Base-by-base conservation (phyloP, 2,797 vertebrate genomes). In the Periparus ater region DNA sequence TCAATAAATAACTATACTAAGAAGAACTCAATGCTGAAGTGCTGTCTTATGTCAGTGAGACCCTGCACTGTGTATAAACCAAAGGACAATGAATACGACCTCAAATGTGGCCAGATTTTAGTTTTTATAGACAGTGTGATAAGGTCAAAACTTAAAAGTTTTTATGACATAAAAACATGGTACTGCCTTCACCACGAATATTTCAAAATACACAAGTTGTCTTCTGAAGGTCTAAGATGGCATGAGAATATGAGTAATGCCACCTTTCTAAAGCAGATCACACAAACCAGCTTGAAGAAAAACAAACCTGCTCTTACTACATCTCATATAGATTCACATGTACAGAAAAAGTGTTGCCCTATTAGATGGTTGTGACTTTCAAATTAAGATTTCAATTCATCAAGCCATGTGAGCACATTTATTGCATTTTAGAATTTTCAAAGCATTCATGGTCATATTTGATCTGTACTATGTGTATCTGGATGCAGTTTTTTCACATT, bases 11-110 rank as follows among this genome's bases (percentile, higher is more conserved):
- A 2, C 29, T 61, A 19, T 60, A 27, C 17, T 66, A 65, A 36
- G 36, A 54, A 54, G 4, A 58, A 51, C 5, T n/a, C 1, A 1
- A 6, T 25, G 5, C 2, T 23, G 20, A 71, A 19, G 8, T 9
- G 25, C 51, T 47, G 8, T 47, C 32, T 40, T 17, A 20, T 22
- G 40, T 3, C 25, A 74, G 16, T 17, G 10, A 77, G 30, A 53
- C 6, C 7, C 4, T 74, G 40, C 50, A 48, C 6, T 84, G 6
- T 34, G 21, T 16, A 7, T 29, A 54, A 62, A 79, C 45, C 7
- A 83, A 70, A 71, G 3, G 6, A 42, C 18, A 74, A 9, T 19
- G 4, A 67, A 68, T n/a, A 71, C 26, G 13, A 42, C 11, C 36
- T 17, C 13, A 74, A 54, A 61, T 21, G 4, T 38, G 8, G 27